These are phyloP conservation scores for Romanogobio albipinnatus DNA, from an alignment of 2,113 vertebrate genomes.

Conservation along the genomic window DNA sequence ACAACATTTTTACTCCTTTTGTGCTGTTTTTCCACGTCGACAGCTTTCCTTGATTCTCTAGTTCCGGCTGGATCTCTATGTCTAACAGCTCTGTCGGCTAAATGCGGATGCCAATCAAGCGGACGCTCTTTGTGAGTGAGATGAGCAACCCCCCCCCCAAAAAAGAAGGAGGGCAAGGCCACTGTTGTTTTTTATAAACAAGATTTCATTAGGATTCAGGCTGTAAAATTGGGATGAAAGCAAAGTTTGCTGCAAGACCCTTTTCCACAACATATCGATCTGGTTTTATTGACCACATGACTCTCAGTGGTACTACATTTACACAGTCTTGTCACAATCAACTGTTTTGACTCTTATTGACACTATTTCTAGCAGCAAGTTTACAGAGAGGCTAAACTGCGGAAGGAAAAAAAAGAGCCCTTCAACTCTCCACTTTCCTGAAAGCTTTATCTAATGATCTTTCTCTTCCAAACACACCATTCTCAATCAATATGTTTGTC, in stretches of 20 bases:
- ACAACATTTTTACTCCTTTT: slow-evolving; percentile 33
- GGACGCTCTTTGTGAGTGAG: slow-evolving; percentile 2
- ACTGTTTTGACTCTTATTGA: slow-evolving; percentile 44
- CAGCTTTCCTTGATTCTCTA: not conserved
- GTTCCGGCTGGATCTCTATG: not conserved
- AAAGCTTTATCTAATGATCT: slow-evolving; percentile 54
- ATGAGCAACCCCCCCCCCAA: not conserved
- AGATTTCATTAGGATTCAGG: slow-evolving; percentile 31
- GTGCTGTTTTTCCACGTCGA: not conserved
- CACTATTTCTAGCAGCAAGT: slow-evolving; percentile 37
- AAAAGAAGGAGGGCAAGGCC: not conserved
- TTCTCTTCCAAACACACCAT: slow-evolving; percentile 50
- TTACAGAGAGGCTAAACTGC: slow-evolving; percentile 46
- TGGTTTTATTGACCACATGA: slow-evolving; percentile 19
- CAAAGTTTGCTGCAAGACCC: not conserved
- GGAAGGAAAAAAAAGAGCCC: slow-evolving; percentile 30
- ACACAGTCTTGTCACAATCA: slow-evolving; percentile 23
- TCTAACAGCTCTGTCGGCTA: slow-evolving; percentile 8
- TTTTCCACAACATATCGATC: slow-evolving; percentile 21
- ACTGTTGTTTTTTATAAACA: slow-evolving; percentile 21
- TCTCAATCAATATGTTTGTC: slow-evolving; percentile 55
- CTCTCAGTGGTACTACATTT: slow-evolving; percentile 36
- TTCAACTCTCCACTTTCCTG: slow-evolving; percentile 37
- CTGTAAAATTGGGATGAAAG: slow-evolving; percentile 13
- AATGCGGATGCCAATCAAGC: slow-evolving; percentile 36